phyloP scores from a whole-genome alignment of 2,797 vertebrate species.

The Bradypus variegatus region DNA sequence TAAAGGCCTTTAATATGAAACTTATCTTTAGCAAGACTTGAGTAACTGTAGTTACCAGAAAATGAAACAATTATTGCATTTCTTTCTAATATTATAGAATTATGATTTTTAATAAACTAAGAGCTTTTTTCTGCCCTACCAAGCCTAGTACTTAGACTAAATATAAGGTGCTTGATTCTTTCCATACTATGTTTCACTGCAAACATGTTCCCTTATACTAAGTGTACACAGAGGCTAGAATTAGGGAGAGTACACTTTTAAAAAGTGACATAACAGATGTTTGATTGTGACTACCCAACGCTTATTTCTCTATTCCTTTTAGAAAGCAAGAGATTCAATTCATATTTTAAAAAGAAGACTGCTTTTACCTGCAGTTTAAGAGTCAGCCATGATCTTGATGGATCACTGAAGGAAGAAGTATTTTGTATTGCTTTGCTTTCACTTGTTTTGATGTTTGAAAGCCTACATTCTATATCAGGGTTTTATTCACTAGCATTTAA shows the following conservation, averaged over 20 bases:
- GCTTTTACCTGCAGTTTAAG: not conserved
- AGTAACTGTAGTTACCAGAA: not conserved
- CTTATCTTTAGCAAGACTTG: not conserved
- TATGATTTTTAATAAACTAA: not conserved
- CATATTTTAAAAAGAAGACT: not conserved
- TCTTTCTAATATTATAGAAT: not conserved
- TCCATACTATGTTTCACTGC: not conserved
- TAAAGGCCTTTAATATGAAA: not conserved
- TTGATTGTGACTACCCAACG: not conserved
- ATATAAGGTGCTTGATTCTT: not conserved
- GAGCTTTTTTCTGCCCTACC: not conserved
- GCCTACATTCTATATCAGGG: not conserved
- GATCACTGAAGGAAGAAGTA: not conserved
- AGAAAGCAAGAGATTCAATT: not conserved
- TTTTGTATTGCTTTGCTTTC: not conserved
- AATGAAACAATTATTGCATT: not conserved
- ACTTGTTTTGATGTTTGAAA: conserved; percentile 2
- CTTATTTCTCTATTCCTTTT: not conserved
- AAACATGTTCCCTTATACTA: not conserved
- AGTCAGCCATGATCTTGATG: not conserved
- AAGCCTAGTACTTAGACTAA: not conserved
- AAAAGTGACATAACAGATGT: not conserved
- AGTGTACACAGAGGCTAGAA: not conserved
- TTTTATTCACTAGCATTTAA: conserved; percentile 24
- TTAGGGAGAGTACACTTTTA: not conserved